Evolutionary conservation across 2,888 invertebrate genomes (phyloP).

Genomic region (Clistopyga incitator): DNA sequence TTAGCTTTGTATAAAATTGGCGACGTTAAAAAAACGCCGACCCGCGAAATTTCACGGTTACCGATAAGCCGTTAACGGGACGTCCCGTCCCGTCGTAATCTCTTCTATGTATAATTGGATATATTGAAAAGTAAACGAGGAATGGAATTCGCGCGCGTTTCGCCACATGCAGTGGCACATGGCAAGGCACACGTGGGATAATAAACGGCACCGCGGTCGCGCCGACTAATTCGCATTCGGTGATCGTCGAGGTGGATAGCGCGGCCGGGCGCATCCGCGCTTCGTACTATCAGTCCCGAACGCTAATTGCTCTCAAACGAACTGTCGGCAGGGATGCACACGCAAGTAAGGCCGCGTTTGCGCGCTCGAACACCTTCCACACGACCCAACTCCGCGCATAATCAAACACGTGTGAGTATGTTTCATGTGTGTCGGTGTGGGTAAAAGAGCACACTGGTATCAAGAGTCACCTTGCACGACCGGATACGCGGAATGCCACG

Average conservation of each 20-base stretch:
- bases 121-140: constrained; percentile 42
- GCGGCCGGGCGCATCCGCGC: constrained; percentile 72
- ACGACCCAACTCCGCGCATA: constrained; percentile 26
- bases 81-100: background rate
- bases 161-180: constrained; percentile 41
- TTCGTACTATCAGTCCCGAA: constrained; percentile 72
- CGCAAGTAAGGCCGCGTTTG: constrained; percentile 59
- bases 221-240: constrained; percentile 68
- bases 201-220: constrained; percentile 42
- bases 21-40: background rate
- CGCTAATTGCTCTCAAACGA: constrained; percentile 83
- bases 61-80: background rate
- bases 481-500: constrained; percentile 50
- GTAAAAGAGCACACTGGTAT: constrained; percentile 9
- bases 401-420: constrained; percentile 21
- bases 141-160: constrained; percentile 54
- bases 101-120: constrained; percentile 39
- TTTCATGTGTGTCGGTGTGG: background rate
- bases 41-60: background rate
- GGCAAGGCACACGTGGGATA: constrained; percentile 44
- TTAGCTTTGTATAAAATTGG: too few relatives aligned
- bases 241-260: constrained; percentile 73
- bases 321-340: constrained; percentile 81
- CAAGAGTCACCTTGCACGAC: constrained; percentile 38
- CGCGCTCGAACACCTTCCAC: constrained; percentile 58